phyloP scores from a whole-genome alignment of 53 echinoderm and acorn worm species.

The Mesocentrotus franciscanus region DNA sequence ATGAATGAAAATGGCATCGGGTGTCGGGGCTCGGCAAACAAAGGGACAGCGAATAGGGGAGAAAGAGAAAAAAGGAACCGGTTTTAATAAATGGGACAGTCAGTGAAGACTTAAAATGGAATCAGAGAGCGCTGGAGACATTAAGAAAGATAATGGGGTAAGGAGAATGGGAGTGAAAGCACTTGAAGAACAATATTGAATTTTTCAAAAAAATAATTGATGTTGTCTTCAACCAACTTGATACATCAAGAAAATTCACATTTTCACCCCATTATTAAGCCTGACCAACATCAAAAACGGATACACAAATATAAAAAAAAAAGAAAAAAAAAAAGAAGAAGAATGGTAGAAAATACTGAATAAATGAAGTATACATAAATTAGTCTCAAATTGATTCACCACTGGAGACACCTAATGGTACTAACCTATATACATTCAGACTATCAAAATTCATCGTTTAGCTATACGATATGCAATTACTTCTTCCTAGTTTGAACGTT shows the following conservation, averaged over 20 bases:
- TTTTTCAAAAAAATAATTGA: background rate
- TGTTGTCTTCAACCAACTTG: background rate
- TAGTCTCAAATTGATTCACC: background rate
- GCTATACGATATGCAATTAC: too few species aligned
- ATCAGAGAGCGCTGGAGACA: background rate
- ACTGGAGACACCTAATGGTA: background rate
- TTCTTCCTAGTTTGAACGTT: too few species aligned
- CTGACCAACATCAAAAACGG: background rate
- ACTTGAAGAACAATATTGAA: background rate
- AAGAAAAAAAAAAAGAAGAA: background rate
- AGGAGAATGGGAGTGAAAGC: background rate
- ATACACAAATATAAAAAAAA: background rate
- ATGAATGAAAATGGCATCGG: constrained; percentile 26
- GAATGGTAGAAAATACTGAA: background rate
- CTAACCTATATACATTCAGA: too few species aligned
- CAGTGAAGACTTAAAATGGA: background rate
- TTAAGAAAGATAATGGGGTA: background rate
- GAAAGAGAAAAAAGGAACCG: background rate
- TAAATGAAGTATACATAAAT: background rate
- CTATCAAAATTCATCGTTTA: too few species aligned
- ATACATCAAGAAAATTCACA: background rate
- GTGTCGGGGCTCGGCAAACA: constrained; percentile 19
- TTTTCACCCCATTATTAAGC: background rate
- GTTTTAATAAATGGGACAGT: background rate
- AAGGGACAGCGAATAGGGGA: background rate